A percentile compares a stretch with the other conserved stretches of the same genome.
Evolutionary conservation across 1,140 invertebrate species (phyloP).

Genomic region (Sipha flava): DNA sequence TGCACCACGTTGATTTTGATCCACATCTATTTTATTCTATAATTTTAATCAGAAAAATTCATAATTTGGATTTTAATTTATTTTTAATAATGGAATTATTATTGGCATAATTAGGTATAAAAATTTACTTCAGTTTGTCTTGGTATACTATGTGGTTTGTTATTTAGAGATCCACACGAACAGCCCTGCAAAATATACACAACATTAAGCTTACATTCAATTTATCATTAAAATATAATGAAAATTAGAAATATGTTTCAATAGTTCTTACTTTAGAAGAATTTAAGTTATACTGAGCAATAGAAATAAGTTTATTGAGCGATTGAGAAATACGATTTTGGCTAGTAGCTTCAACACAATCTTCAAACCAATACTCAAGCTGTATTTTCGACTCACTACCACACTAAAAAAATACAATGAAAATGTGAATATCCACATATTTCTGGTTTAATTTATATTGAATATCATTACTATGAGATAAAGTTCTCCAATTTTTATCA

Average conservation of each 20-base stretch:
- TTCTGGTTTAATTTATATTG: neutral
- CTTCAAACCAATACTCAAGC: constrained; percentile 75
- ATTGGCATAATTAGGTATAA: neutral
- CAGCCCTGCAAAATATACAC: neutral
- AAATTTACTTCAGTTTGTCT: constrained; percentile 17
- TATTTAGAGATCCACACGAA: constrained; percentile 1
- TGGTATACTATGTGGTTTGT: constrained; percentile 16
- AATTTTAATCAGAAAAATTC: neutral
- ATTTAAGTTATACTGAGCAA: constrained; percentile 36
- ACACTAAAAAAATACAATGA: constrained; percentile 49
- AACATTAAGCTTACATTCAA: neutral
- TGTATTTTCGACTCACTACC: constrained; percentile 68
- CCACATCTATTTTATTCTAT: constrained; percentile 20
- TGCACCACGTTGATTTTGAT: constrained; percentile 1
- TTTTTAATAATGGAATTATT: neutral
- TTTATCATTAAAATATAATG: neutral
- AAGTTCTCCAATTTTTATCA: constrained; percentile 78
- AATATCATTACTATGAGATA: constrained; percentile 63
- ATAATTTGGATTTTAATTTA: neutral
- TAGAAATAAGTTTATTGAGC: constrained; percentile 36
- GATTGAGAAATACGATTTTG: constrained; percentile 22
- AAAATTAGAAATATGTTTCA: neutral
- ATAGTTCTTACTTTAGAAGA: constrained; percentile 24
- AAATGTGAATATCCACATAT: too few species aligned
- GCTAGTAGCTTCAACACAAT: constrained; percentile 38